A percentile compares a stretch with the other conserved stretches of the same genome.
These are phyloP conservation scores for Platorchestia sp. DNA, from an alignment of 1,140 invertebrate species.

Conservation along the genomic window DNA sequence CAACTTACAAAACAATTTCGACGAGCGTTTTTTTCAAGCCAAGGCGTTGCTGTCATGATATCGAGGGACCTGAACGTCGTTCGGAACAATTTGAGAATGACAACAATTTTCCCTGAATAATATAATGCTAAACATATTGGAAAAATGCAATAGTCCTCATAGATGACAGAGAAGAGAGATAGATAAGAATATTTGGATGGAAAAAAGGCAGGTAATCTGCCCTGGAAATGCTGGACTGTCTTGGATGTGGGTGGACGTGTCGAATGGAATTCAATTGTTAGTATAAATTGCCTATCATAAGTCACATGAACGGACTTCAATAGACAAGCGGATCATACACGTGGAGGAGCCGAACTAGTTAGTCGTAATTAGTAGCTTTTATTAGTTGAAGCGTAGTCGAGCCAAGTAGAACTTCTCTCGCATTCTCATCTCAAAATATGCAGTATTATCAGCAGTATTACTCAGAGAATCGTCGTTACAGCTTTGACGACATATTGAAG, in stretches of 20 bases:
- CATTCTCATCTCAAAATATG: not conserved
- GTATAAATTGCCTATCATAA: not conserved
- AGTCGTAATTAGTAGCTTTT: not conserved
- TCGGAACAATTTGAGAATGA: not conserved
- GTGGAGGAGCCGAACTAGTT: not conserved
- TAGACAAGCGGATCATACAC: not conserved
- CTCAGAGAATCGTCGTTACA: not conserved
- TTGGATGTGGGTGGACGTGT: not conserved
- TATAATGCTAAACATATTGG: not conserved
- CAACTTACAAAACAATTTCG: not conserved
- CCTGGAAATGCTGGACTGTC: not conserved
- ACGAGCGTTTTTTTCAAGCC: not conserved
- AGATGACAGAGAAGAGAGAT: conserved; percentile 30
- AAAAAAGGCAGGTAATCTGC: not conserved
- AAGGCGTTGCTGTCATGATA: not conserved
- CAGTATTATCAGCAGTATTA: not conserved
- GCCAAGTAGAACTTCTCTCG: not conserved
- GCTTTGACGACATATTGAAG: not conserved
- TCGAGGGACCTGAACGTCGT: not conserved
- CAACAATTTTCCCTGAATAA: conserved; percentile 7
- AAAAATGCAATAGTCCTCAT: conserved; percentile 36
- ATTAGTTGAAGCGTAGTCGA: not conserved
- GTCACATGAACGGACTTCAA: not conserved
- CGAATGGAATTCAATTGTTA: not conserved
- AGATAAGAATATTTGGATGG: not conserved